Percentiles rank a stretch among this genome's conserved stretches.
Evolutionary conservation across 2,888 invertebrate genomes (phyloP).

Genomic region (Drepana falcataria): DNA sequence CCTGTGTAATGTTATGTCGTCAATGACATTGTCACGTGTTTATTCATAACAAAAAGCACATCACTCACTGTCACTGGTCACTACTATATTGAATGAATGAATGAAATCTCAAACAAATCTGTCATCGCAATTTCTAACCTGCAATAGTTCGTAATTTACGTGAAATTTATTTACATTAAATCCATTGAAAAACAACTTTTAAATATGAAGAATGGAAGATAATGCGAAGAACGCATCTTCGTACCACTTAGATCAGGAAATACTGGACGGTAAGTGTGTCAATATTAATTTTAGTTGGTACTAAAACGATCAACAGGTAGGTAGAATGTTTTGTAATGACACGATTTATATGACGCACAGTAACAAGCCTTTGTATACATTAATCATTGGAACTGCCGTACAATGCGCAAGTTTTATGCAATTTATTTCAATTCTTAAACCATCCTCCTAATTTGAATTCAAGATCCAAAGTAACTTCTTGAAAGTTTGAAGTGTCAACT

Average conservation of each 20-base stretch:
- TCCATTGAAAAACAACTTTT: conserved; percentile 44
- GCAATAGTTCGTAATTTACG: conserved; percentile 36
- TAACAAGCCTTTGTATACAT: conserved; percentile 13
- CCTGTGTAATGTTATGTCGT: too few relatives aligned
- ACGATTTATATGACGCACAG: conserved; percentile 20
- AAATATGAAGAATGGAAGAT: conserved; percentile 78
- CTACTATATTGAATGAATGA: not conserved
- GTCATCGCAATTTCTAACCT: conserved; percentile 31
- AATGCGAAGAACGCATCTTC: conserved; percentile 65
- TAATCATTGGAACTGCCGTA: not conserved
- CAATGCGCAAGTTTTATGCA: not conserved
- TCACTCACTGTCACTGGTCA: not conserved
- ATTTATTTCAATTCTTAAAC: not conserved
- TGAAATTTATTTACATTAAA: conserved; percentile 40
- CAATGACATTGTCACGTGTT: too few relatives aligned
- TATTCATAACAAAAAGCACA: too few relatives aligned
- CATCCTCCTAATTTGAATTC: too few relatives aligned
- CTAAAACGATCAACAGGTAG: conserved; percentile 18
- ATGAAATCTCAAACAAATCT: not conserved
- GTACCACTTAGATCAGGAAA: conserved; percentile 71
- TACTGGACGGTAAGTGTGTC: conserved; percentile 60
- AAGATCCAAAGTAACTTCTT: too few relatives aligned
- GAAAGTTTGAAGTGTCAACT: not conserved
- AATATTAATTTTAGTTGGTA: conserved; percentile 25
- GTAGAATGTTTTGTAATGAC: conserved; percentile 37